phyloP scores from a whole-genome alignment of 2,888 invertebrate genomes.

The Dynastes grantii region DNA sequence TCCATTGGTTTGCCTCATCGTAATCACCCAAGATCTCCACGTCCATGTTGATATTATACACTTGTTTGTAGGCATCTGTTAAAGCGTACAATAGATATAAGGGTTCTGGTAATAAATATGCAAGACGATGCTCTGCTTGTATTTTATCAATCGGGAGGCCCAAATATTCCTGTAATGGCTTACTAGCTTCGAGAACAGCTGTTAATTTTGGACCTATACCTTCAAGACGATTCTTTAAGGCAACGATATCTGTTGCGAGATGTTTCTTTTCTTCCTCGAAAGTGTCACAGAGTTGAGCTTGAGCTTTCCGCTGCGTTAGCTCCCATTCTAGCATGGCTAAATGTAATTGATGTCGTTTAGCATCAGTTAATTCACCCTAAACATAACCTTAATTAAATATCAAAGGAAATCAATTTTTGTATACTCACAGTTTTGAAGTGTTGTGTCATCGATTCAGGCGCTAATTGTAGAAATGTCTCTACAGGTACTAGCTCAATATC shows the following conservation, averaged over 20 bases:
- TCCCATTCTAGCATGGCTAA: constrained; percentile 94
- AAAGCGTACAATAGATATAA: constrained; percentile 92
- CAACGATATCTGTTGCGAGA: constrained; percentile 74
- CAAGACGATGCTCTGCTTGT: constrained; percentile 83
- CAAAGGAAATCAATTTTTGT: background rate
- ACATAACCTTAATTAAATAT: constrained; percentile 16
- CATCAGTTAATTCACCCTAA: constrained; percentile 60
- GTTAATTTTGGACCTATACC: constrained; percentile 87
- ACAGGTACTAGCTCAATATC: constrained; percentile 90
- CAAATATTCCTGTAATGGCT: constrained; percentile 91
- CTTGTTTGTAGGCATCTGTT: constrained; percentile 86
- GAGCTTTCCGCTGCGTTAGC: constrained; percentile 87
- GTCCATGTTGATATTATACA: constrained; percentile 73
- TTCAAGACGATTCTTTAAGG: constrained; percentile 76
- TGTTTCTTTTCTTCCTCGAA: constrained; percentile 84
- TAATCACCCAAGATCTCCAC: constrained; percentile 78
- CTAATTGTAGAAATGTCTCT: constrained; percentile 87
- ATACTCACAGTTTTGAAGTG: constrained; percentile 63
- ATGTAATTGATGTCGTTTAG: constrained; percentile 85
- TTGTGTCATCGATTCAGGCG: constrained; percentile 75
- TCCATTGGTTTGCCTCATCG: constrained; percentile 78
- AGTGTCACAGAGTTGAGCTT: constrained; percentile 84
- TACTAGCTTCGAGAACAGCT: constrained; percentile 83
- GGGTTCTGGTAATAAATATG: constrained; percentile 84
- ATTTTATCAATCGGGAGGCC: constrained; percentile 86